Conservation (phyloP, 2,113 vertebrate genomes). For the Mus pahari region DNA sequence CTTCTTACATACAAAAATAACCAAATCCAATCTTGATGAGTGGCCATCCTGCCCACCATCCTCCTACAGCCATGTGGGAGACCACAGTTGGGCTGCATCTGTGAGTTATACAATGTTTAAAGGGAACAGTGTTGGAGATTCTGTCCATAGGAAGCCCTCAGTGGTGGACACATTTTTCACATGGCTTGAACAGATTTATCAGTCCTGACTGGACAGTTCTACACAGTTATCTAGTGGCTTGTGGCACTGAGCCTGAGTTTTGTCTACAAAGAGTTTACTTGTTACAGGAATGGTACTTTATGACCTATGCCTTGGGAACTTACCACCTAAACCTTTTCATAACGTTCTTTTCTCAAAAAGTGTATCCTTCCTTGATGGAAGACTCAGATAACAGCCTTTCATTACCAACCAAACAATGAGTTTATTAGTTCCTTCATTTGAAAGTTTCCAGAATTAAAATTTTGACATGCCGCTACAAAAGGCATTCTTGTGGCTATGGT, state of each 20-base stretch:
- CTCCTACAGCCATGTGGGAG: neutral
- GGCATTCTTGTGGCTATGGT: constrained; percentile 97
- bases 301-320: constrained; percentile 92
- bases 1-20: neutral
- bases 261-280: constrained; percentile 99
- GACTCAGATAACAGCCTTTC: constrained; percentile 95
- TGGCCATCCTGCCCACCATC: neutral
- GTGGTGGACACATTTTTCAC: constrained; percentile 94
- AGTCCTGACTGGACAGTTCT: constrained; percentile 98
- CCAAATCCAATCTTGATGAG: neutral
- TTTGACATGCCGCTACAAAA: constrained; percentile 98
- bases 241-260: constrained; percentile 92
- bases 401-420: constrained; percentile 97
- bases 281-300: constrained; percentile 93
- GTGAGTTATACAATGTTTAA: constrained; percentile 94
- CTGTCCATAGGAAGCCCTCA: constrained; percentile 96
- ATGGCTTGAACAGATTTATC: constrained; percentile 94
- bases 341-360: constrained; percentile 91
- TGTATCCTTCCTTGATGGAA: constrained; percentile 91
- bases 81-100: neutral
- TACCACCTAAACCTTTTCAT: constrained; percentile 92
- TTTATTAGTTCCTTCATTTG: constrained; percentile 98
- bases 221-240: constrained; percentile 93
- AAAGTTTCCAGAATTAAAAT: constrained; percentile 98
- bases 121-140: constrained; percentile 97